Percentiles rank a stretch among this genome's conserved stretches.
phyloP scores from a whole-genome alignment of 92 coral and sea anemone genomes.

The Zoanthus solanderi region DNA sequence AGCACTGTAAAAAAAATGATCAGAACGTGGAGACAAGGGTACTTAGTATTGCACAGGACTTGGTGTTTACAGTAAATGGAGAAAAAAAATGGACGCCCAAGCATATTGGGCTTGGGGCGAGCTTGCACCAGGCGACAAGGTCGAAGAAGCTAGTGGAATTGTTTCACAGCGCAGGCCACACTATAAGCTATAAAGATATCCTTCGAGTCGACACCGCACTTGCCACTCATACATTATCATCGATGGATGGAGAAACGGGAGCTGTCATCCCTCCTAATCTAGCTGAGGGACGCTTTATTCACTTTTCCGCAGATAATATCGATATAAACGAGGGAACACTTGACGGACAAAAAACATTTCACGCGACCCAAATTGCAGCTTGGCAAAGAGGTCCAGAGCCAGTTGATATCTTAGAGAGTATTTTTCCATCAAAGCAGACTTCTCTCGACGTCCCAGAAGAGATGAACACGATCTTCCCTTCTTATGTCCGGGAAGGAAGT shows the following conservation, averaged over 20 bases:
- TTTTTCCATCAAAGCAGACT: slow-evolving; percentile 25
- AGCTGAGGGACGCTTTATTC: slow-evolving; percentile 33
- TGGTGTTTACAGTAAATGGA: slow-evolving; percentile 46
- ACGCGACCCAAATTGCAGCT: slow-evolving; percentile 53
- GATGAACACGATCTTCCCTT: slow-evolving; percentile 42
- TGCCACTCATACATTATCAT: slow-evolving; percentile 48
- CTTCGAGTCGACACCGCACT: slow-evolving; percentile 54
- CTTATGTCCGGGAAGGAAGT: slow-evolving; percentile 16
- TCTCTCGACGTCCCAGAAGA: slow-evolving; percentile 46
- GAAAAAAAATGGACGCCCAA: slow-evolving; percentile 60
- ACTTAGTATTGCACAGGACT: slow-evolving; percentile 33
- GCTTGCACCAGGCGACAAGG: slow-evolving; percentile 50
- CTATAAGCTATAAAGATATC: slow-evolving; percentile 48
- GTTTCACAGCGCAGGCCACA: slow-evolving; percentile 60
- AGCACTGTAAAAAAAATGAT: background rate
- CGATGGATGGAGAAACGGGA: slow-evolving; percentile 52
- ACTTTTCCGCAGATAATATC: slow-evolving; percentile 52
- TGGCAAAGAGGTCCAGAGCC: slow-evolving; percentile 68
- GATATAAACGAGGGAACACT: slow-evolving; percentile 58
- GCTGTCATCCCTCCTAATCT: slow-evolving; percentile 56
- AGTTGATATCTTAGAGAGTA: slow-evolving; percentile 17
- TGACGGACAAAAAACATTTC: slow-evolving; percentile 60
- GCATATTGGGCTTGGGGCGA: slow-evolving; percentile 50
- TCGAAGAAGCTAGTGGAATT: slow-evolving; percentile 59
- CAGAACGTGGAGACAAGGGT: slow-evolving; percentile 28